Evolutionary conservation across 2,113 vertebrate genomes (phyloP).

Genomic region (Thamnophis sirtalis): DNA sequence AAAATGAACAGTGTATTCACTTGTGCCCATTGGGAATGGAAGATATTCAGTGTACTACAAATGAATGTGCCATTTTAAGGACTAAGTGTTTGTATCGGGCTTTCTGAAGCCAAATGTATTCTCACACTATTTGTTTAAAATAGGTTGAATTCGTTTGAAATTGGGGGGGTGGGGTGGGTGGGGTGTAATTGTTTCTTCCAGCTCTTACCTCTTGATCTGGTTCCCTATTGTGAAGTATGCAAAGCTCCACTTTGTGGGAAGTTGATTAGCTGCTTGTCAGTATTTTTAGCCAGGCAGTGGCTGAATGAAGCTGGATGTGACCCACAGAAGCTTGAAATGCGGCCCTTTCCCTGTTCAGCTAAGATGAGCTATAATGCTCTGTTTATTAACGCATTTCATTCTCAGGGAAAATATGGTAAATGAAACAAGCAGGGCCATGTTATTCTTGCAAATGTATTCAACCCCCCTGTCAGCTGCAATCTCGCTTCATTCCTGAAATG

Average conservation of each 20-base stretch:
- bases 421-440: conserved; percentile 42
- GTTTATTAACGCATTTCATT: conserved; percentile 67
- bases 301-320: conserved; percentile 58
- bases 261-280: conserved; percentile 63
- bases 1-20: neutral
- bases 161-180: conserved; percentile 45
- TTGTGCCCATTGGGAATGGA: neutral
- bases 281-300: conserved; percentile 54
- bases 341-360: conserved; percentile 39
- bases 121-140: conserved; percentile 55
- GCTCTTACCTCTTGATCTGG: conserved; percentile 35
- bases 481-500: conserved; percentile 42
- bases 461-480: conserved; percentile 39
- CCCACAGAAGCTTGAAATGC: conserved; percentile 16
- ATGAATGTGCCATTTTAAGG: neutral
- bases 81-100: neutral
- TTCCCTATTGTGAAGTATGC: conserved; percentile 59
- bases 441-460: conserved; percentile 46
- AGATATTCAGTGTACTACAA: neutral
- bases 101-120: conserved; percentile 23
- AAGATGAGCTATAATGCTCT: conserved; percentile 55
- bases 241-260: conserved; percentile 62
- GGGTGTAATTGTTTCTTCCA: conserved; percentile 49
- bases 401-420: conserved; percentile 59
- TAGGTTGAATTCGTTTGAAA: conserved; percentile 63